Percentiles rank a stretch among this genome's conserved stretches.
phyloP scores from a whole-genome alignment of 2,113 vertebrate species.

The Anguilla rostrata region DNA sequence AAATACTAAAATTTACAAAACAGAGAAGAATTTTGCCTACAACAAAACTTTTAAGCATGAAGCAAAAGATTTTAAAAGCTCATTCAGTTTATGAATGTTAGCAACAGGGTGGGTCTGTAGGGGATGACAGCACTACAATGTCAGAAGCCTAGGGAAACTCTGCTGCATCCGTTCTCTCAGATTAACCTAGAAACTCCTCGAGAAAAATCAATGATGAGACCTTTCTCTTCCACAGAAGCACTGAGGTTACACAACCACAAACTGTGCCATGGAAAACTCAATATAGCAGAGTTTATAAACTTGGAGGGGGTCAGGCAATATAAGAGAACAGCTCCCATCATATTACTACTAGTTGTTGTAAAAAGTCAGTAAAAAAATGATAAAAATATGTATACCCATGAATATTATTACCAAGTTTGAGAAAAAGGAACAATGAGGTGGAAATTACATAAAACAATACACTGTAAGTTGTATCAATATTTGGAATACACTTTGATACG shows the following conservation, averaged over 20 bases:
- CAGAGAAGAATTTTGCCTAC: not conserved
- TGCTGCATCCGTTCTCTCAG: not conserved
- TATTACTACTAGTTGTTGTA: not conserved
- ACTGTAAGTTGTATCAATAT: too few species aligned
- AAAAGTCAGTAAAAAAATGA: not conserved
- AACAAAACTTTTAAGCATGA: not conserved
- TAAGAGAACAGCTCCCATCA: not conserved
- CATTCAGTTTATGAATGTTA: not conserved
- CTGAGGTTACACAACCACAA: not conserved
- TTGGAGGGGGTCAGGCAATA: not conserved
- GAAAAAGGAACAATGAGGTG: too few species aligned
- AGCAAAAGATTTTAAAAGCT: not conserved
- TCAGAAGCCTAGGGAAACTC: not conserved
- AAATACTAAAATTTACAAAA: not conserved
- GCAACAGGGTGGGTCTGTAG: not conserved
- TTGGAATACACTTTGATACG: too few species aligned
- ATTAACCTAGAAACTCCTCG: slow-evolving; percentile 30
- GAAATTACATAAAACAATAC: too few species aligned
- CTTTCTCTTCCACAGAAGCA: slow-evolving; percentile 13
- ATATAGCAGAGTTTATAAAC: slow-evolving; percentile 6
- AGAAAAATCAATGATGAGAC: slow-evolving; percentile 30
- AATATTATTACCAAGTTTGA: too few species aligned
- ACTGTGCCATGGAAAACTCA: not conserved
- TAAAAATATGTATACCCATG: too few species aligned
- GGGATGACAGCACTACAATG: not conserved